Percentiles rank a stretch among this genome's conserved stretches.
Evolutionary conservation across 2,113 vertebrate species (phyloP).

Genomic region (Rhinoderma darwinii): DNA sequence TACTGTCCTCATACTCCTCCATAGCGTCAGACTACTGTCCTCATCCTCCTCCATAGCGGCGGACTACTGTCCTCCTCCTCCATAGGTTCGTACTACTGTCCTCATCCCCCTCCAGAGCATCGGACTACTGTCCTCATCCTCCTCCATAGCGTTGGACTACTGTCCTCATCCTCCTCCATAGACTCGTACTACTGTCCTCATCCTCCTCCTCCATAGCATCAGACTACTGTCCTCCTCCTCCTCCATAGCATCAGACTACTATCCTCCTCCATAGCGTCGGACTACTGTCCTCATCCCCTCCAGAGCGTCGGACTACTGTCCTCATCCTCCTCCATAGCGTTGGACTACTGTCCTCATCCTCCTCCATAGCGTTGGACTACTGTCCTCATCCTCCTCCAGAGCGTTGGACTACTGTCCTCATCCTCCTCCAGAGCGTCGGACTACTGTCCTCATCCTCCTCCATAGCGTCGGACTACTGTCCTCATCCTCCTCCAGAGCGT

Average conservation of each 20-base stretch:
- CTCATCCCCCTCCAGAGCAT: no score
- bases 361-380: background rate
- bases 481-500: no score
- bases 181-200: background rate
- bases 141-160: background rate
- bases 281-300: no score
- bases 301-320: no score
- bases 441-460: background rate
- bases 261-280: no score
- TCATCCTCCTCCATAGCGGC: background rate
- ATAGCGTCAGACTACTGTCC: background rate
- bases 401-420: no score
- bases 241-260: background rate
- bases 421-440: background rate
- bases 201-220: background rate
- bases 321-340: no score
- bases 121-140: no score
- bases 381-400: background rate
- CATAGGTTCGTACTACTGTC: no score
- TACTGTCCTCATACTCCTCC: background rate
- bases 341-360: background rate
- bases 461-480: no score
- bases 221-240: background rate
- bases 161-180: background rate
- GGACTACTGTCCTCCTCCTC: background rate